These are phyloP conservation scores for Pristionchus japonicus DNA, from an alignment of 2,888 invertebrate species.

Conservation along the genomic window DNA sequence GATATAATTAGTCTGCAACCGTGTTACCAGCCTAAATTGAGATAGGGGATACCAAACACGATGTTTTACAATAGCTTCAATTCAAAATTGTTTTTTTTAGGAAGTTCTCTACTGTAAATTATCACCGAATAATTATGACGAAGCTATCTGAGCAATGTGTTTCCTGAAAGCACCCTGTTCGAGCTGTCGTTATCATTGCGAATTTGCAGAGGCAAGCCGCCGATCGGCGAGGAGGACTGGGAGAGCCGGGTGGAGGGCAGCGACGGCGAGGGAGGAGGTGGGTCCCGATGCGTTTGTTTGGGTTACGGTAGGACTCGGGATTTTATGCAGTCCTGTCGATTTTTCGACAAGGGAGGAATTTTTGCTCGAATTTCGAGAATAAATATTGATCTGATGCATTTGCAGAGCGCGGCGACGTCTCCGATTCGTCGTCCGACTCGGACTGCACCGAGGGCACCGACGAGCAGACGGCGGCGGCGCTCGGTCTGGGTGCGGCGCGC, in stretches of 20 bases:
- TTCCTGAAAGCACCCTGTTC: too few relatives aligned
- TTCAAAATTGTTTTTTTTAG: too few relatives aligned
- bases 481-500: conserved; percentile 50
- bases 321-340: background rate
- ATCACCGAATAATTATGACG: too few relatives aligned
- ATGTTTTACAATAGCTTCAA: too few relatives aligned
- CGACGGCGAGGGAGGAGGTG: conserved; percentile 25
- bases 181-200: background rate
- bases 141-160: too few relatives aligned
- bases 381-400: background rate
- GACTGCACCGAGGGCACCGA: background rate
- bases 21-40: too few relatives aligned
- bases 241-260: conserved; percentile 50
- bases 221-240: conserved; percentile 58
- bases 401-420: conserved; percentile 32
- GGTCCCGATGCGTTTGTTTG: background rate
- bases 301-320: background rate
- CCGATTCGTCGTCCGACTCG: conserved; percentile 23
- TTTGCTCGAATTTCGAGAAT: background rate
- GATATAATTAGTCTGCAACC: too few relatives aligned
- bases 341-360: background rate
- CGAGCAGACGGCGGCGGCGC: background rate
- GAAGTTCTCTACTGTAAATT: too few relatives aligned
- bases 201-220: conserved; percentile 45
- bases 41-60: too few relatives aligned